These are phyloP conservation scores for Actenoides lindsayi DNA, from an alignment of 2,113 vertebrate genomes.

Conservation along the genomic window DNA sequence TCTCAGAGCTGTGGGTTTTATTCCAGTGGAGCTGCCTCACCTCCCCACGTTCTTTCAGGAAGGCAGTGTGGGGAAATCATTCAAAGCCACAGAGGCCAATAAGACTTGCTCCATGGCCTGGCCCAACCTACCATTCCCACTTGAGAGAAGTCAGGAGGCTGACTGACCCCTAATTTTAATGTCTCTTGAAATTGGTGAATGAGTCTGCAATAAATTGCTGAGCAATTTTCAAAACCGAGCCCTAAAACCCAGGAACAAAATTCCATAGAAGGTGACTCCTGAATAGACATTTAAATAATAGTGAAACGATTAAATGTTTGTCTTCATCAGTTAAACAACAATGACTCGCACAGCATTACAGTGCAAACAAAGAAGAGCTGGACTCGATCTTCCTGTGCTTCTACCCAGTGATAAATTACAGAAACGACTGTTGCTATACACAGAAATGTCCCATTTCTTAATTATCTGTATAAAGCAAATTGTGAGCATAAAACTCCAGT, in stretches of 20 bases:
- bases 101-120: background rate
- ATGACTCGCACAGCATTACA: accelerated
- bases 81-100: background rate
- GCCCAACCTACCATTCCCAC: background rate
- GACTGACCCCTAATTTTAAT: background rate
- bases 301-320: background rate
- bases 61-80: background rate
- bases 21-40: background rate
- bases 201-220: background rate
- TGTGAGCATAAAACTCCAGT: background rate
- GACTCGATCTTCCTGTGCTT: background rate
- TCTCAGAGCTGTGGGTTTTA: background rate
- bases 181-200: background rate
- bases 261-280: background rate
- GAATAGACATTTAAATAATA: background rate
- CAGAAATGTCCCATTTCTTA: background rate
- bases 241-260: background rate
- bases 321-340: background rate
- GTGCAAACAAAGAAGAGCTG: background rate
- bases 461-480: background rate
- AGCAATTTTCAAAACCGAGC: background rate
- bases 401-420: background rate
- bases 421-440: background rate
- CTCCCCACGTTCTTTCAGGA: background rate
- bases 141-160: background rate